Conservation (phyloP, 2,797 vertebrate species). For the Arctocebus calabarensis region DNA sequence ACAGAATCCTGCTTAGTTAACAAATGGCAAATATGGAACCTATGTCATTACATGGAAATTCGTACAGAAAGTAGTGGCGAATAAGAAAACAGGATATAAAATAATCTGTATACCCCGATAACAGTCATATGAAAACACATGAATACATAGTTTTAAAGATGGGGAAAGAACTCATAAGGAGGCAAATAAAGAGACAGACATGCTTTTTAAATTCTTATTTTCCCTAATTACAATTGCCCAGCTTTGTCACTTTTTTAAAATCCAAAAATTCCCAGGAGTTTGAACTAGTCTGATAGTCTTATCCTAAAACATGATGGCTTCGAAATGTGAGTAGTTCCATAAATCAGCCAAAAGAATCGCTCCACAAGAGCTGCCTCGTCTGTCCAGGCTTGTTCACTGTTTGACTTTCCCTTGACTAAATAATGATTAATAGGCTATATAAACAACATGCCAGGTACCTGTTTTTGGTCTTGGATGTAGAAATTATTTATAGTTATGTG, state of each 20-base stretch:
- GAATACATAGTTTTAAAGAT: conserved; percentile 32
- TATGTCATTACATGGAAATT: not conserved
- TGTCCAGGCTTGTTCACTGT: conserved; percentile 65
- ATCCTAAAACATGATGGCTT: not conserved
- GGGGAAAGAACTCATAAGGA: not conserved
- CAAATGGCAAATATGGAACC: not conserved
- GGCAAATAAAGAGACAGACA: not conserved
- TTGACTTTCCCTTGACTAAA: conserved; percentile 54
- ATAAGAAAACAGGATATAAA: not conserved
- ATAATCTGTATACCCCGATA: not conserved
- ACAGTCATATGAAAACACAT: not conserved
- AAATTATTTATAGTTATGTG: conserved; percentile 78
- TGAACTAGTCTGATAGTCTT: not conserved
- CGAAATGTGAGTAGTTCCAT: conserved; percentile 40
- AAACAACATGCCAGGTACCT: conserved; percentile 59
- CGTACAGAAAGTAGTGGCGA: not conserved
- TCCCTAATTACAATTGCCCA: conserved; percentile 19
- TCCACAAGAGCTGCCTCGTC: conserved; percentile 37
- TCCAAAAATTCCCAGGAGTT: conserved; percentile 43
- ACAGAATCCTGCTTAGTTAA: not conserved
- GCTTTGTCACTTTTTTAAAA: conserved; percentile 17
- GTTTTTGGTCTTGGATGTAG: conserved; percentile 56
- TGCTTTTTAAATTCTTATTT: not conserved
- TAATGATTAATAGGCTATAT: conserved; percentile 69
- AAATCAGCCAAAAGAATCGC: conserved; percentile 30